Evolutionary conservation across 1,140 invertebrate genomes (phyloP), one percentile per base, ranked within the genome.

Genomic region (Adoxophyes honmai): DNA sequence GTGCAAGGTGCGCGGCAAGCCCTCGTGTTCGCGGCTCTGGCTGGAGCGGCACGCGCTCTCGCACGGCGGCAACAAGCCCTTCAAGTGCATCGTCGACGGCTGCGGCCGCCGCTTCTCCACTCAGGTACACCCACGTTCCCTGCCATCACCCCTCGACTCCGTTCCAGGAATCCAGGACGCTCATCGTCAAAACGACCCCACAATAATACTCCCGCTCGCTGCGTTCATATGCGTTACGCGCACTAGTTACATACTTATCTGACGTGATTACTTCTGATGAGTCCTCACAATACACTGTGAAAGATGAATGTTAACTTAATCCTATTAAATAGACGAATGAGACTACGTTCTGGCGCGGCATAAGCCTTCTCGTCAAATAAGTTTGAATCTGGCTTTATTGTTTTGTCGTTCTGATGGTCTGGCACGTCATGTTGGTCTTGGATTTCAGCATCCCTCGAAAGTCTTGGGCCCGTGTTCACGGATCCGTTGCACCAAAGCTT

Each of bases 21-120:
- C 94, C 11, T 98, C 97, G 0, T 97, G 95, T 81, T 98, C 97
- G 7, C 91, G 95, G 44, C 93, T 95, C 36, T 99, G 97, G 97
- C 89, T 99, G 34, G 96, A 98, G 76, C 90, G 97, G 34, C 98
- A 99, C 89, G 95, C 98, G 16, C 88, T 98, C 28, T 94, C 93
- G 0, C 97, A 98, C 82, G 96, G 96, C 59, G 97, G 97, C 21
- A 97, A 96, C 77, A 98, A 98, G 82, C 97, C 97, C 16, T 98
- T 97, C 89, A 94, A 96, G 70, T 99, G 98, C 88, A 98, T 98
- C 78, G 95, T 99, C 62, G 96, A 97, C 66, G 94, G 95, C 54
- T 99, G 98, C 86, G 96, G 95, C 35, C 92, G 95, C 73, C 92
- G 96, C 73, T 99, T 99, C 81, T 95, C 95, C 68, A 96, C 96